phyloP scores from a whole-genome alignment of 2,797 vertebrate genomes.

The Poeciliopsis infans region DNA sequence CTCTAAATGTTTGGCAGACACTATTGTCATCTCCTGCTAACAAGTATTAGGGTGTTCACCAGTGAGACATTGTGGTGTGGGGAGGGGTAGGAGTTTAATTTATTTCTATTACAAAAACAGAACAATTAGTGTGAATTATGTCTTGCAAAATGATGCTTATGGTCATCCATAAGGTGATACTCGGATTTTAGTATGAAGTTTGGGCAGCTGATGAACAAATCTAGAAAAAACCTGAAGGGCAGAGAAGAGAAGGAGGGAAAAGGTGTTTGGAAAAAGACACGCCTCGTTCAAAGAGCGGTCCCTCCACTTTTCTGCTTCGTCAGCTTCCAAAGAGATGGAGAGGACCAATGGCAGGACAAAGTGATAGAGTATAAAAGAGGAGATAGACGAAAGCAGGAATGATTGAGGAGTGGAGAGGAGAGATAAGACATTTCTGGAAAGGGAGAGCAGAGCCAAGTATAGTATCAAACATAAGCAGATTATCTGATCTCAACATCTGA shows the following conservation, averaged over 20 bases:
- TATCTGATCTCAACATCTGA: constrained; percentile 54
- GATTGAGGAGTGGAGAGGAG: constrained; percentile 40
- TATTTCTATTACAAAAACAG: constrained; percentile 12
- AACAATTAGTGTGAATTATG: constrained; percentile 26
- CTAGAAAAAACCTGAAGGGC: constrained; percentile 56
- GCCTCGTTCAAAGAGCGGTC: constrained; percentile 64
- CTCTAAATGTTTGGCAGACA: constrained; percentile 62
- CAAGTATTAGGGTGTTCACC: constrained; percentile 61
- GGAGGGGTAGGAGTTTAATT: constrained; percentile 13
- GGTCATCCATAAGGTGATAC: constrained; percentile 17
- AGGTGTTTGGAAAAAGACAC: constrained; percentile 69
- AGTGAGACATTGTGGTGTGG: constrained; percentile 25
- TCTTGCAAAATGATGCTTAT: constrained; percentile 35
- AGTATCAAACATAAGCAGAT: constrained; percentile 46
- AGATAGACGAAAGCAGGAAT: constrained; percentile 48
- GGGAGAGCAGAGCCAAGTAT: constrained; percentile 25
- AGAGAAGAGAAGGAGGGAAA: constrained; percentile 40
- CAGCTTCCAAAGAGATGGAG: constrained; percentile 65
- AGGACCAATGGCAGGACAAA: constrained; percentile 49
- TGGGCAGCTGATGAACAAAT: constrained; percentile 33
- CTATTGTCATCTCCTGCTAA: constrained; percentile 48
- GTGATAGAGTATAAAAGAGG: constrained; percentile 46
- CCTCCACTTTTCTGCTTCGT: constrained; percentile 64
- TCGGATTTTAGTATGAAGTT: constrained; percentile 27
- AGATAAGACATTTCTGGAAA: constrained; percentile 53